Percentiles rank a stretch among this genome's conserved stretches.
Evolutionary conservation across 1,140 invertebrate species (phyloP).

Genomic region (Bilobella aurantiaca): DNA sequence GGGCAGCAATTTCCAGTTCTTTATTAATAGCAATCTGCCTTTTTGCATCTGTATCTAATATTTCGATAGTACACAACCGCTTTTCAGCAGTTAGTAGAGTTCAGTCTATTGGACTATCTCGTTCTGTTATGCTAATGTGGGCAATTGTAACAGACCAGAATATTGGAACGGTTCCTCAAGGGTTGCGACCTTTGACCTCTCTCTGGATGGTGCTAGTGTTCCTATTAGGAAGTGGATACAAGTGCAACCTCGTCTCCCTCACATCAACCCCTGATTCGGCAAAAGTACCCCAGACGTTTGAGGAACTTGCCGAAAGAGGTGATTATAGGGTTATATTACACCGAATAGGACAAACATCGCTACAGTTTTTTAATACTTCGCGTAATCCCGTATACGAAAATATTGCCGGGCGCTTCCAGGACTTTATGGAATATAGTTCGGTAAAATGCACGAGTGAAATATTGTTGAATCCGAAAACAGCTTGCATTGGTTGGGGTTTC

Average conservation of each 20-base stretch:
- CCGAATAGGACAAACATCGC: not conserved
- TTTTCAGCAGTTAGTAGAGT: too few relatives aligned
- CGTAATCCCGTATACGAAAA: not conserved
- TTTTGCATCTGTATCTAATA: too few relatives aligned
- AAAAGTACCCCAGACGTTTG: slow-evolving; percentile 13
- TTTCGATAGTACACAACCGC: too few relatives aligned
- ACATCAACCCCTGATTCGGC: slow-evolving; percentile 9
- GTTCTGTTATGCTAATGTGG: not conserved
- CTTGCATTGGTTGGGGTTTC: slow-evolving; percentile 10
- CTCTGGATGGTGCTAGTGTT: slow-evolving; percentile 15
- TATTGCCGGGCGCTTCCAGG: not conserved
- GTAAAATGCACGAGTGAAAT: not conserved
- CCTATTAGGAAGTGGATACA: slow-evolving; percentile 21
- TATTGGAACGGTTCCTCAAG: not conserved
- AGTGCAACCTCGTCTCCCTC: slow-evolving; percentile 18
- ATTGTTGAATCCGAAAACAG: slow-evolving; percentile 7
- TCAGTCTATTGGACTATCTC: too few relatives aligned
- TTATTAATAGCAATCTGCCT: too few relatives aligned
- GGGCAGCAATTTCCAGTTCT: not conserved
- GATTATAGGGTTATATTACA: slow-evolving; percentile 18
- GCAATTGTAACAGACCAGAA: slow-evolving; percentile 13
- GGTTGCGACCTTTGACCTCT: not conserved
- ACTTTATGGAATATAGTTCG: not conserved
- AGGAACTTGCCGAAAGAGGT: not conserved
- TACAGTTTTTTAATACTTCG: slow-evolving; percentile 3